A percentile compares a stretch with the other conserved stretches of the same genome.
Conservation (phyloP, 2,888 invertebrate species). For the Piscicola geometra region DNA sequence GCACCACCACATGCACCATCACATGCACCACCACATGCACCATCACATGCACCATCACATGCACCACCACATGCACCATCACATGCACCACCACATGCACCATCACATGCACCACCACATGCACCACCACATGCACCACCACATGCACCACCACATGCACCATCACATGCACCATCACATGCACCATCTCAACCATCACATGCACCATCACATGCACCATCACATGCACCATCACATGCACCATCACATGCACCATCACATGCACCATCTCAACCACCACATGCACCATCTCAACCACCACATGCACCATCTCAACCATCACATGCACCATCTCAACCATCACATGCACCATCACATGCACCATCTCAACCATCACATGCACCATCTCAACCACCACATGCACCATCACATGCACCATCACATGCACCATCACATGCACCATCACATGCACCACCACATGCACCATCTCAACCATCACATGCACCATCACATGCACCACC, state of each 20-base stretch:
- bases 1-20: not conserved
- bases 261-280: not conserved
- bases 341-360: not conserved
- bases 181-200: slow-evolving; percentile 5
- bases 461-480: slow-evolving; percentile 1
- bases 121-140: not conserved
- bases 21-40: not conserved
- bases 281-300: not conserved
- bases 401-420: not conserved
- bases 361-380: not conserved
- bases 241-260: slow-evolving; percentile 8
- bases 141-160: not conserved
- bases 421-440: not conserved
- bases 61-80: not conserved
- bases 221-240: not conserved
- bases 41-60: not conserved
- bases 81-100: not conserved
- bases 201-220: slow-evolving; percentile 2
- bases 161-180: not conserved
- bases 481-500: slow-evolving; percentile 13
- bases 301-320: not conserved
- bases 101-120: not conserved
- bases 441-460: not conserved
- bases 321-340: not conserved
- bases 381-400: not conserved